Conservation (phyloP, 35 echinoderm and acorn worm genomes). For the Lytechinus variegatus region DNA sequence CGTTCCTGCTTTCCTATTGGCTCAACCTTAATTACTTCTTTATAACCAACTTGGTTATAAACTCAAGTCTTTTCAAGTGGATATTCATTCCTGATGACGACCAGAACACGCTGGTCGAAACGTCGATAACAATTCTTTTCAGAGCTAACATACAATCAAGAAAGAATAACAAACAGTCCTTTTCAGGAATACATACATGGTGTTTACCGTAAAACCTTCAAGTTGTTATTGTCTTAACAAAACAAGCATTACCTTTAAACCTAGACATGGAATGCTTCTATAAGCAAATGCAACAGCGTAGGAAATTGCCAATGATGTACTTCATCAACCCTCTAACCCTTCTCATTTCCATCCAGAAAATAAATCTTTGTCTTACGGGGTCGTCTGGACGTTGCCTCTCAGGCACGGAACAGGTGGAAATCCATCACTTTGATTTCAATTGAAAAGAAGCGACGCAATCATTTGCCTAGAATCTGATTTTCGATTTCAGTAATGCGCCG, state of each 20-base stretch:
- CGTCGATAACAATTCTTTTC: too few relatives aligned
- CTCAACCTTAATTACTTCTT: too few relatives aligned
- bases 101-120: too few relatives aligned
- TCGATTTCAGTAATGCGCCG: background rate
- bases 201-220: too few relatives aligned
- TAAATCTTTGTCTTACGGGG: background rate
- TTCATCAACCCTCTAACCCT: background rate
- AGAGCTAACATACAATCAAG: too few relatives aligned
- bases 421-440: slow-evolving; percentile 12
- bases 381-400: background rate
- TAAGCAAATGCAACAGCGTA: background rate
- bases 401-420: background rate
- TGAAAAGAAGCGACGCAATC: slow-evolving; percentile 10
- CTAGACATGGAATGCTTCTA: background rate
- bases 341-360: background rate
- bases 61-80: too few relatives aligned
- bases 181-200: too few relatives aligned
- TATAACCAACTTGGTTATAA: too few relatives aligned
- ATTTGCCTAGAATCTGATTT: background rate
- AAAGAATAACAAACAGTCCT: too few relatives aligned
- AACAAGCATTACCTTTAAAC: background rate
- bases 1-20: too few relatives aligned
- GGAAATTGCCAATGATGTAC: background rate
- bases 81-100: too few relatives aligned
- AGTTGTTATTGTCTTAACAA: background rate